Base-by-base conservation (phyloP, 2,888 invertebrate genomes). In the Tuberolachnus salignus region DNA sequence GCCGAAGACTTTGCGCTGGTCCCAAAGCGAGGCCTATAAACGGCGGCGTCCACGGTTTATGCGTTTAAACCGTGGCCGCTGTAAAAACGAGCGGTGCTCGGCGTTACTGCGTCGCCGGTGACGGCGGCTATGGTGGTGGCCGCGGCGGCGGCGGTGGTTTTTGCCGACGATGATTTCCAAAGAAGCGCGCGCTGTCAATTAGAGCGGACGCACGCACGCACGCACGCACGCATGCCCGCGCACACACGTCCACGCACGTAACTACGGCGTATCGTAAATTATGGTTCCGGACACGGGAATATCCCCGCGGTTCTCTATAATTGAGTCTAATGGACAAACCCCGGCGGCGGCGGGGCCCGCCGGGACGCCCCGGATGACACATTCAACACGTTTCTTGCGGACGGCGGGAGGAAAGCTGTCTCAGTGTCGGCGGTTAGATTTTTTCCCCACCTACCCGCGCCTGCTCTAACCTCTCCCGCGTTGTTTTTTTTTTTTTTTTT, bases 311-410 rank as follows among this genome's bases (percentile, higher is more conserved):
- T n/a, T 57, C 67, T 67, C n/a, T n/a, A n/a, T 78, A 78, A 78
- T 78, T 78, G 75, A 78, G 75, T 78, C 67, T 78, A 78, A 78
- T 78, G 75, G 75, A 67, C 74, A 75, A 66, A 75, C 59, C 67
- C 57, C 67, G 19, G 14, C n/a, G n/a, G n/a, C n/a, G n/a, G 67
- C 26, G 19, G 34, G 49, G 75, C 57, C 75, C 67, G 34, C 34
- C 26, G 75, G 75, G 75, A 67, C n/a, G n/a, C n/a, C n/a, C 75
- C 57, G 67, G 75, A 78, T 78, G 75, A 78, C 67, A 67, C 75
- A 78, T 67, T 75, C 67, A 78, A 67, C 75, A 78, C 75, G 75
- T 78, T 78, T 57, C 66, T 67, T 67, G n/a, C 74, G n/a, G n/a
- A 63, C 49, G 23, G 44, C 0, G 55, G 13, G 19, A 13, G 63